Evolutionary conservation across 2,797 vertebrate genomes (phyloP), one percentile per base, ranked within the genome.

Genomic region (Fistularia commersonii): DNA sequence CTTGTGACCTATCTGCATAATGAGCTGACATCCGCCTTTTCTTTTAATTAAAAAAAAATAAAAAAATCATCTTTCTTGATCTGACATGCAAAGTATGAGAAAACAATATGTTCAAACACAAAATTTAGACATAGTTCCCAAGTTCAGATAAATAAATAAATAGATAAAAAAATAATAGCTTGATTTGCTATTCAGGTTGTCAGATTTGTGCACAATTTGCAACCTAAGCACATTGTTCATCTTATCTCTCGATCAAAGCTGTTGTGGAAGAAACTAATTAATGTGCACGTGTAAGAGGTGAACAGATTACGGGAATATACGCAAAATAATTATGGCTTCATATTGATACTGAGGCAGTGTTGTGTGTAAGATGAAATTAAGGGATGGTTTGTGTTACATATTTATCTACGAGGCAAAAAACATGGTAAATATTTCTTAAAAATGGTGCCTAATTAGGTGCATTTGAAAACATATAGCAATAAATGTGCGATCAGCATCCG

Each of bases 181-280:
- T 4, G 23, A 2, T 23, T 23, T 23, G 9, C 35, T 36, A 36
- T 36, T 36, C 13, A 12, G 8, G 13, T 41, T 41, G 8, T 6
- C 23, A 23, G 23, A 12, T 4, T 12, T 41, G 8, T 38, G 8
- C 32, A 45, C 9, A n/a, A 32, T 45, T 32, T 32, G 31, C 23
- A 45, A 38, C 13, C 15, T 38, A 7, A 48, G 13, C 11, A 4
- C 9, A 38, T 48, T 45, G 31, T 45, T 37, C 10, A 48, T 15
- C 10, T 38, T 32, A 23, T 56, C 41, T 48, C 32, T 11, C 34
- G 54, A 75, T 74, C 64, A 78, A 50, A 71, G 58, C 15, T 62
- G 54, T 11, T 69, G 45, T 43, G 41, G 23, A 62, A 60, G 39
- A 14, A 52, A 49, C 57, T 48, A 50, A 57, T 62, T 40, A 50